phyloP scores from a whole-genome alignment of 2,113 vertebrate genomes.

The Piaya cayana region DNA sequence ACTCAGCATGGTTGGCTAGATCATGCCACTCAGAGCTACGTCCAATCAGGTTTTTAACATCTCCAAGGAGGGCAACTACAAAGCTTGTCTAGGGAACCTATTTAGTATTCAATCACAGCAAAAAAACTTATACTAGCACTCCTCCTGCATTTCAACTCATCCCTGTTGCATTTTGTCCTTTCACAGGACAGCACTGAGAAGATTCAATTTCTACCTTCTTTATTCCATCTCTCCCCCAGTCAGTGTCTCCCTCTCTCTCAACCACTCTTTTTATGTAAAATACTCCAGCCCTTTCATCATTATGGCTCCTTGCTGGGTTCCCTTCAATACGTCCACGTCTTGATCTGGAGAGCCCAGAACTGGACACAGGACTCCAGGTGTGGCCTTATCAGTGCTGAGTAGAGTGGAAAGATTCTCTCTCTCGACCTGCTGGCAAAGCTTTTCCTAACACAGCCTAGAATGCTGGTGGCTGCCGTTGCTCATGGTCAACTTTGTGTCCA shows the following conservation, averaged over 20 bases:
- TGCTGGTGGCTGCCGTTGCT: neutral
- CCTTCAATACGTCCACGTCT: neutral
- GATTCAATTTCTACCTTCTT: neutral
- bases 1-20: neutral
- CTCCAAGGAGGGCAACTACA: neutral
- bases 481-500: neutral
- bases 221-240: neutral
- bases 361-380: accelerated
- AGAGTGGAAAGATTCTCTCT: neutral
- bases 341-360: neutral
- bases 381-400: neutral
- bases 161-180: neutral
- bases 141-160: neutral
- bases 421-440: neutral
- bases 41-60: neutral
- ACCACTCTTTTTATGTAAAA: neutral
- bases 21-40: neutral
- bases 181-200: neutral
- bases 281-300: neutral
- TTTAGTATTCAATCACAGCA: neutral
- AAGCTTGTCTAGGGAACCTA: neutral
- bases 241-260: neutral
- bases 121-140: neutral
- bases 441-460: neutral
- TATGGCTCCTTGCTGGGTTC: neutral